These are phyloP conservation scores for Clupea harengus DNA, from an alignment of 2,113 vertebrate genomes.

Conservation along the genomic window DNA sequence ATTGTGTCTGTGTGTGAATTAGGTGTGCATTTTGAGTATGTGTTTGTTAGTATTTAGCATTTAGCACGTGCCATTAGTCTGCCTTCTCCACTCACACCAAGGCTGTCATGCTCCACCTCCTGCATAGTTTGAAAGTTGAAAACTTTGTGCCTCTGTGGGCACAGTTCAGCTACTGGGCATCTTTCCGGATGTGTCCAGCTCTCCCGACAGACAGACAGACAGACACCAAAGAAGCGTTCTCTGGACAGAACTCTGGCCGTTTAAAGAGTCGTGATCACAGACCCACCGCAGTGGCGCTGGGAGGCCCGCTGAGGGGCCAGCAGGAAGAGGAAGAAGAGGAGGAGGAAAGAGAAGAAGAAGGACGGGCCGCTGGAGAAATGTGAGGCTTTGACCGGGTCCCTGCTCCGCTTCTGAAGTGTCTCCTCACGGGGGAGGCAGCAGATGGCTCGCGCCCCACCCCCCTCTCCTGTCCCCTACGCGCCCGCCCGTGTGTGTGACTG, in stretches of 20 bases:
- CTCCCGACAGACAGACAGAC: background rate
- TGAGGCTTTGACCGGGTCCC: slow-evolving; percentile 2
- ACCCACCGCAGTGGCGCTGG: background rate
- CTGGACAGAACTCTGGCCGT: background rate
- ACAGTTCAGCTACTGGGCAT: background rate
- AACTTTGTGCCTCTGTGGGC: background rate
- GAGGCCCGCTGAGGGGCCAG: background rate
- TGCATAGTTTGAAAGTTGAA: background rate
- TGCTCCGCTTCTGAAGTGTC: background rate
- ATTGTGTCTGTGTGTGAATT: too few species aligned
- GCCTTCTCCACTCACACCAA: too few species aligned
- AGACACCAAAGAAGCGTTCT: background rate
- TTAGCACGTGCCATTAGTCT: too few species aligned
- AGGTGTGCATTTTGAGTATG: too few species aligned
- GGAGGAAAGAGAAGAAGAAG: background rate
- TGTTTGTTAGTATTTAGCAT: too few species aligned
- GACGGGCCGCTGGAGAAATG: background rate
- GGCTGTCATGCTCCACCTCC: background rate
- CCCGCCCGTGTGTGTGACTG: slow-evolving; percentile 26
- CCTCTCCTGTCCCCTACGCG: background rate
- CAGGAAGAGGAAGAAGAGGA: background rate
- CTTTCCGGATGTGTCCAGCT: background rate
- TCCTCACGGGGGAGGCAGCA: background rate
- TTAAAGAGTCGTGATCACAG: background rate
- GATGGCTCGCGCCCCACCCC: background rate